Percentiles rank a stretch among this genome's conserved stretches.
phyloP scores from a whole-genome alignment of 1,140 invertebrate genomes.

The Gonatopus flavifemur region DNA sequence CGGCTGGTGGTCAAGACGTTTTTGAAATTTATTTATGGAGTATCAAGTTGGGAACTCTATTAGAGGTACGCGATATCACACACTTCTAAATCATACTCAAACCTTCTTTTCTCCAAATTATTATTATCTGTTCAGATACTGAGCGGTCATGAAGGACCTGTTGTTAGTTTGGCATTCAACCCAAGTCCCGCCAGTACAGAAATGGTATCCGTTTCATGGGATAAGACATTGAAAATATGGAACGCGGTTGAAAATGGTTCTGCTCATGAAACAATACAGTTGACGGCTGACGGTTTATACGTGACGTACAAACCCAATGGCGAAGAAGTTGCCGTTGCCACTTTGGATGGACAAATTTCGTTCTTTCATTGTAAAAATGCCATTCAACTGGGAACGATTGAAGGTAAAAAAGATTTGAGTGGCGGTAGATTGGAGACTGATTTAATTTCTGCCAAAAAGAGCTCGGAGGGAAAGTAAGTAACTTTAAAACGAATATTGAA shows the following conservation, averaged over 20 bases:
- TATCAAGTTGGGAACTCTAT: conserved; percentile 82
- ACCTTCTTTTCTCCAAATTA: background rate
- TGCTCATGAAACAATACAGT: conserved; percentile 78
- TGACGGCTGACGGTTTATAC: conserved; percentile 80
- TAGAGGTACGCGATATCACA: conserved; percentile 69
- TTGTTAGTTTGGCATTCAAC: conserved; percentile 81
- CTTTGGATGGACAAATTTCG: conserved; percentile 84
- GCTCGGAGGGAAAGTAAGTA: conserved; percentile 80
- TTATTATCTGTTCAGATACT: conserved; percentile 64
- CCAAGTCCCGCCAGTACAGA: conserved; percentile 70
- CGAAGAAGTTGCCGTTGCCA: conserved; percentile 87
- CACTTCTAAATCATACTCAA: background rate
- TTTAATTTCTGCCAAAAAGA: conserved; percentile 84
- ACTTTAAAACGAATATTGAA: background rate
- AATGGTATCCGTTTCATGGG: conserved; percentile 90
- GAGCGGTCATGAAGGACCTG: conserved; percentile 89
- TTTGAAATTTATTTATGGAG: conserved; percentile 98
- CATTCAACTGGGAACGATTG: conserved; percentile 76
- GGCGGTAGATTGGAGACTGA: conserved; percentile 81
- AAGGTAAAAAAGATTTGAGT: conserved; percentile 87
- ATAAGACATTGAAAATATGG: conserved; percentile 91
- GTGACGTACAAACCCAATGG: conserved; percentile 88
- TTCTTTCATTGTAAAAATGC: conserved; percentile 78
- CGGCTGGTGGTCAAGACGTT: conserved; percentile 88
- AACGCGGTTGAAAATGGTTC: conserved; percentile 82